Base-by-base conservation (phyloP, 2,113 vertebrate genomes). In the Poecilia latipinna region DNA sequence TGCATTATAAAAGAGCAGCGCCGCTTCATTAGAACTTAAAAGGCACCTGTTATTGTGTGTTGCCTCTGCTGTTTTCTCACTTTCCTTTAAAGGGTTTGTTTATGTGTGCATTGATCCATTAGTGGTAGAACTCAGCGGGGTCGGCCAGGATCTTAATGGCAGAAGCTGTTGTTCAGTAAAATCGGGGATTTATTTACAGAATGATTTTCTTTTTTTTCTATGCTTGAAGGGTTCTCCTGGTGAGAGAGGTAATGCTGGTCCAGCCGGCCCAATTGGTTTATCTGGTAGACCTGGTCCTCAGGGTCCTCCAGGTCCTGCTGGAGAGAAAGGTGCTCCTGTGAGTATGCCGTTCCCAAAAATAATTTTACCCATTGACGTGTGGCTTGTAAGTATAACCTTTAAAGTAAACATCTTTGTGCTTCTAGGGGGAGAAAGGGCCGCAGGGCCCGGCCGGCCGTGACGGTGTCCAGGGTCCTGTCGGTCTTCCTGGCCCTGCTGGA, bases 241-340 rank as follows among this genome's bases (percentile, higher is more conserved):
- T 65, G 97, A 98, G 87, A 96, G 98, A 61, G 98, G 98, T 64
- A 83, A 96, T 8, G 96, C 97, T 7, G 98, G 98, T n/a, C 85
- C 94, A 28, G 98, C 95, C 3, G 97, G 98, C 24, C 97, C 97
- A 24, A 98, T 99, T 29, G 97, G 97, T 5, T 90, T 97, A 35
- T 96, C 97, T 0, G 97, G 98, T 37, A 96, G 97, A 17, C 96
- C 96, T 1, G 98, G 98, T 17, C 97, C 97, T 6, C 97, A 99
- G 85, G 97, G 97, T 11, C 97, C 97, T 0, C 97, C 97, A 0
- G 98, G 98, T 26, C 97, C 97, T 0, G 96, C 97, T 62, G 98
- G 98, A 72, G 97, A 99, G 92, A 99, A 99, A 78, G 98, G 98
- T 12, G 97, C 95, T 80, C 98, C 97, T 1, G 98, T 99, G 88